A percentile compares a stretch with the other conserved stretches of the same genome.
These are phyloP conservation scores for Iguana delicatissima DNA, from an alignment of 2,797 vertebrate genomes.

Conservation along the genomic window DNA sequence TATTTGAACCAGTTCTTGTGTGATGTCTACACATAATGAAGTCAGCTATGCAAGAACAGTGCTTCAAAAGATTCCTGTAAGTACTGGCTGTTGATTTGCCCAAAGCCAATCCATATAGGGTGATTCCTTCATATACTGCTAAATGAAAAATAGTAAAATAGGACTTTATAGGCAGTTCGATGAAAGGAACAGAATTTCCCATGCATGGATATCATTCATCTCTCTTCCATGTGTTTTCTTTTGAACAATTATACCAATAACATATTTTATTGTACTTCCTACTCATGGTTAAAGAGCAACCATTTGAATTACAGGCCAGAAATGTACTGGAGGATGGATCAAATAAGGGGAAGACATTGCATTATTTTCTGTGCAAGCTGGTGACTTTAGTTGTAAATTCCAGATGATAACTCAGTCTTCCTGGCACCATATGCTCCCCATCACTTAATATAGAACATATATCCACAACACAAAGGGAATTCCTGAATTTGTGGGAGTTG, in stretches of 20 bases:
- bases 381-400: background rate
- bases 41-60: background rate
- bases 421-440: slow-evolving; percentile 7
- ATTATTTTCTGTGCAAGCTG: slow-evolving; percentile 7
- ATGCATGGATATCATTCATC: background rate
- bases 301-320: background rate
- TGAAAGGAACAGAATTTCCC: background rate
- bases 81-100: background rate
- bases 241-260: background rate
- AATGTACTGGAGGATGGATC: background rate
- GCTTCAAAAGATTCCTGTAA: background rate
- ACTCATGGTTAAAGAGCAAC: slow-evolving; percentile 11
- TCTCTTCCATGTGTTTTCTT: background rate
- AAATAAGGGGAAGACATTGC: slow-evolving; percentile 26
- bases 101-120: background rate
- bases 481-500: slow-evolving; percentile 38
- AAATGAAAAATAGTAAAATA: background rate
- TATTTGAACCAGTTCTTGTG: background rate
- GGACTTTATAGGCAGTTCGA: background rate
- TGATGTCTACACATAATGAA: background rate
- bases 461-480: slow-evolving; percentile 22
- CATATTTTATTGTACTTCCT: slow-evolving; percentile 10
- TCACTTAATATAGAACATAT: slow-evolving; percentile 28
- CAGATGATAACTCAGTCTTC: slow-evolving; percentile 26
- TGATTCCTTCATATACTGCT: background rate